Evolutionary conservation across 35 echinoderm and acorn worm species (phyloP), one percentile per base, ranked within the genome.

Genomic region (Patiria miniata): DNA sequence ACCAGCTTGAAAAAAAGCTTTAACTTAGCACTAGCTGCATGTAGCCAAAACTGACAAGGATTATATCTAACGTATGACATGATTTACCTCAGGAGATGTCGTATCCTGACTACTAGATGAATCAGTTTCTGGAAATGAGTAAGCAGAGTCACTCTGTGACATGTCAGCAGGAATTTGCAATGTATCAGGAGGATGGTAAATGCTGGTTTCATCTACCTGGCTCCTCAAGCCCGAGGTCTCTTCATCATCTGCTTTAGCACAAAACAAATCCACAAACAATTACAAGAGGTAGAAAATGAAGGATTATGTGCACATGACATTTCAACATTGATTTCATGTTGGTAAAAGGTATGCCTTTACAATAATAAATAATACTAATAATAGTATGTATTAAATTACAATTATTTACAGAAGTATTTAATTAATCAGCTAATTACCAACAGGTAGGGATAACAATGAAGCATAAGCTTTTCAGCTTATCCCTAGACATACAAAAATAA

Each of bases 51-150:
- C 42, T 47, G 42, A 47, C 4, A 12, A 47, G 42, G 12, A 47
- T 47, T 4, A 12, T n/a, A n/a, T n/a, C n/a, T n/a, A n/a, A n/a
- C n/a, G 42, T 12, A 47, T 47, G 42, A 47, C 42, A 47, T n/a
- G n/a, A 47, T 47, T 90, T 80, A 97, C 95, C 52, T 92, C 90
- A 7, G 90, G 90, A 82, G 90, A 89, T 47, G 87, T 85, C 9
- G 65, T 83, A 0, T 99, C 96, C 53, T 97, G 95, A 77, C 95
- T 97, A 37, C 91, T 93, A 32, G 96, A 99, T 38, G 96, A 99
- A 79, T 99, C 96, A 28, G 91, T 95, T 60, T 99, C 96, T 16
- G 96, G 93, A 33, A 92, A 82, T 15, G 93, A 94, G 81, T 92
- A 90, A 32, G 85, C 87, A 2, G 93, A 95, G 53, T 99, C 96